phyloP scores from a whole-genome alignment of 2,888 invertebrate species.

The Sarcophaga caerulescens region DNA sequence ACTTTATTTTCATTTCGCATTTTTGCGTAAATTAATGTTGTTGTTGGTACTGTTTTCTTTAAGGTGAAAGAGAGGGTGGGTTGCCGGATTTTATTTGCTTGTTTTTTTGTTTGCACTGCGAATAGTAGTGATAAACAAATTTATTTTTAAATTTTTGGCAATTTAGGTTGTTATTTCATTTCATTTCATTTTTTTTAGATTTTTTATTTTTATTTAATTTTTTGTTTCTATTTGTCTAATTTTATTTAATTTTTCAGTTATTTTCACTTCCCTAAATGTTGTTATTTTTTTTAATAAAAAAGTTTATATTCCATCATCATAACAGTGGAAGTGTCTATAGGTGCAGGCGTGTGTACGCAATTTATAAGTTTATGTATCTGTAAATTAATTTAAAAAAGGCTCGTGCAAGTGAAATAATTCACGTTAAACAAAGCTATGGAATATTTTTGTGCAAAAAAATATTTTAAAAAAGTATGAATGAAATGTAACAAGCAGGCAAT shows the following conservation, averaged over 20 bases:
- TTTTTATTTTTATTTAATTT: background rate
- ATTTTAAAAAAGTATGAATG: background rate
- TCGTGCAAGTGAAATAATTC: background rate
- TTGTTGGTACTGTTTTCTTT: background rate
- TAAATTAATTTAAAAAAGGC: conserved; percentile 2
- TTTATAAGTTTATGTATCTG: conserved; percentile 29
- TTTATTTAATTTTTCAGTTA: background rate
- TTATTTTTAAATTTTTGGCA: conserved; percentile 54
- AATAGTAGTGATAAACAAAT: conserved; percentile 33
- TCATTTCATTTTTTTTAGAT: conserved; percentile 1
- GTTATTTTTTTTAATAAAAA: background rate
- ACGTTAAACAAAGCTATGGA: background rate
- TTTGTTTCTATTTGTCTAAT: background rate
- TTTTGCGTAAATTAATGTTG: conserved; percentile 23
- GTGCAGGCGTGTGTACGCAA: background rate
- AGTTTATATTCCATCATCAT: background rate
- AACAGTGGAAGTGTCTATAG: no score
- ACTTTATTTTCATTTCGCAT: conserved; percentile 45
- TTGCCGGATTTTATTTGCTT: background rate
- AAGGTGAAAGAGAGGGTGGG: background rate
- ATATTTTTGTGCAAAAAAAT: conserved; percentile 1
- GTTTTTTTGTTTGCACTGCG: conserved; percentile 21
- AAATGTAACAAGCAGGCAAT: background rate
- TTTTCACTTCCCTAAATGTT: conserved; percentile 9
- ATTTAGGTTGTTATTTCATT: conserved; percentile 47